Conservation (phyloP, 1,140 invertebrate genomes). For the Drosophila santomea region DNA sequence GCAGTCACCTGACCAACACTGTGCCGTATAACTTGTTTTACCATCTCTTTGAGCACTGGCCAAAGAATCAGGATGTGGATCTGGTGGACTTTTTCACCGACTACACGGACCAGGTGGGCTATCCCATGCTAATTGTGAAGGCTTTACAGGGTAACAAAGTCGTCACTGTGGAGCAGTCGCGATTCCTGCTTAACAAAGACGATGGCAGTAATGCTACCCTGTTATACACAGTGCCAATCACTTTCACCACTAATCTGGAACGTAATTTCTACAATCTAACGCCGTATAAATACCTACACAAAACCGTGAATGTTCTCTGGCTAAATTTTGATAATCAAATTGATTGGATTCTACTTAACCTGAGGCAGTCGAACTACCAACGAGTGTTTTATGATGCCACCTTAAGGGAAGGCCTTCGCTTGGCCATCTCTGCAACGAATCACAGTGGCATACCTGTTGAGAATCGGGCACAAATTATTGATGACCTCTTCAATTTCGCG, state of each 20-base stretch:
- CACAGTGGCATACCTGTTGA: conserved; percentile 87
- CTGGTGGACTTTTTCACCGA: conserved; percentile 86
- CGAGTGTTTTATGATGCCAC: conserved; percentile 87
- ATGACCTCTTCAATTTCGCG: conserved; percentile 90
- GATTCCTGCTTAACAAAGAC: conserved; percentile 85
- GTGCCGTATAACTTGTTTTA: conserved; percentile 51
- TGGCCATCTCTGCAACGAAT: conserved; percentile 77
- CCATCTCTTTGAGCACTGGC: conserved; percentile 52
- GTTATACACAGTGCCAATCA: conserved; percentile 88
- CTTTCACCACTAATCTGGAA: conserved; percentile 86
- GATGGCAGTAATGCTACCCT: conserved; percentile 58
- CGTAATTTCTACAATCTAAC: conserved; percentile 86
- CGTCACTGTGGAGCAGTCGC: conserved; percentile 78
- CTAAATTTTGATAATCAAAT: conserved; percentile 51
- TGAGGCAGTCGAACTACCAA: conserved; percentile 87
- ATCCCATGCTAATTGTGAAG: conserved; percentile 90
- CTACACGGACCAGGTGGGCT: conserved; percentile 96
- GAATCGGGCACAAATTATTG: conserved; percentile 91
- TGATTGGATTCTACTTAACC: conserved; percentile 85
- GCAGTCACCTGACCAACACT: conserved; percentile 47
- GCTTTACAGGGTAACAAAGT: not conserved
- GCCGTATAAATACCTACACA: conserved; percentile 84
- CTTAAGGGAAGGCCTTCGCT: conserved; percentile 85
- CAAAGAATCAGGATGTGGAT: conserved; percentile 24
- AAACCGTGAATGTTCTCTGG: conserved; percentile 77